Base-by-base conservation (phyloP, 2,888 invertebrate genomes). In the Lithophane semibrunnea region DNA sequence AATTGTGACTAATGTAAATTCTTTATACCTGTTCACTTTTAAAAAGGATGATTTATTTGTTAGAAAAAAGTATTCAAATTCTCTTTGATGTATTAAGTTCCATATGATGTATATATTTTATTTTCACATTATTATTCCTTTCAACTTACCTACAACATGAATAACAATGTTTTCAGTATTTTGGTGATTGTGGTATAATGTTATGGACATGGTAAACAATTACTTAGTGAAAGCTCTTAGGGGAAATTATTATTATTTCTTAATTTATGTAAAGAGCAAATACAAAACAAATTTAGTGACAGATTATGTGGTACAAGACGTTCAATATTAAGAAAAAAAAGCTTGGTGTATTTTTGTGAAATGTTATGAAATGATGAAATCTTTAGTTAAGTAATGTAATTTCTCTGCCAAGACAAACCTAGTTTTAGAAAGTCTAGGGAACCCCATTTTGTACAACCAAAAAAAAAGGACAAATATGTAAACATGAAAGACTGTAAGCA, bases 401-500 rank as follows among this genome's bases (percentile, higher is more conserved):
- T 75, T 66, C 24, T 63, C 56, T 18, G n/a, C 56, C 56, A 64
- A 68, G 44, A 37, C 29, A 52, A 29, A 24, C 49, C 29, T 63
- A 64, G 58, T 67, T 67, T 82, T 42, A 54, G 37, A 60, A 81
- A 65, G 44, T 74, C 3, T 47, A 81, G 44, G 10, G 44, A 65
- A 37, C 13, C 54, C 24, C 24, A 42, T 75, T 81, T 54, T 79
- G 67, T 79, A 68, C 54, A 65, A 54, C 58, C 54, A 47, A 80
- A 80, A 65, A 78, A 72, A 56, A 80, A 73, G 60, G 54, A 66
- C 47, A 79, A 66, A 61, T 56, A 54, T 54, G 76, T 60, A 52
- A 65, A 81, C 66, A 67, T 67, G 60, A 67, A 70, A 80, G 82
- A 76, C 81, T 81, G 76, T 80, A 60, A 69, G 44, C 76, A 70